Percentiles rank a stretch among this genome's conserved stretches.
Conservation (phyloP, 2,113 vertebrate species). For the Anser cygnoides region DNA sequence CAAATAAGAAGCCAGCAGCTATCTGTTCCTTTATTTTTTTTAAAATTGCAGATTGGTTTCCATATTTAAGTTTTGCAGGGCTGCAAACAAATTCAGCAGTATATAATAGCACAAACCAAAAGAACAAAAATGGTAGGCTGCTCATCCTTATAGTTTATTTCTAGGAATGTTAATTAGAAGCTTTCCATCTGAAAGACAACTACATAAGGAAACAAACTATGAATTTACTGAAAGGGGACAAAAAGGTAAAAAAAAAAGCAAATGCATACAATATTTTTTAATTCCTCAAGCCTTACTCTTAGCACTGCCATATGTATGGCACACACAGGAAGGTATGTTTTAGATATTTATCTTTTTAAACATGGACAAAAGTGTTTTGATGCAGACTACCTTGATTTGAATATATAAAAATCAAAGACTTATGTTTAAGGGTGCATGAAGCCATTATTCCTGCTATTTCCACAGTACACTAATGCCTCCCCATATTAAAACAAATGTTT, state of each 20-base stretch:
- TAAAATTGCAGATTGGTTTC: neutral
- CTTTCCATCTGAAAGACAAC: neutral
- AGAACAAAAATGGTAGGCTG: neutral
- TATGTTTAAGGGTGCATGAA: neutral
- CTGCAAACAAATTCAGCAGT: conserved; percentile 45
- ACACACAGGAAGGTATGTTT: neutral
- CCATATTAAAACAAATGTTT: neutral
- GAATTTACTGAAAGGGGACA: neutral
- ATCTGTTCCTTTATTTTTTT: conserved; percentile 28
- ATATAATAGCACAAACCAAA: neutral
- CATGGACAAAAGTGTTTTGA: neutral
- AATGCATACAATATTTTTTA: neutral
- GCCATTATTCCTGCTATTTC: neutral
- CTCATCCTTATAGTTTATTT: neutral
- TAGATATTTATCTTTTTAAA: neutral
- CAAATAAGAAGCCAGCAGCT: conserved; percentile 46
- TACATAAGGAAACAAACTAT: neutral
- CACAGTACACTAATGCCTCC: neutral
- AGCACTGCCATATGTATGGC: neutral
- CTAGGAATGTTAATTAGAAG: neutral
- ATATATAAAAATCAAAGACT: neutral
- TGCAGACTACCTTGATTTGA: neutral
- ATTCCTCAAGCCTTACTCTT: neutral
- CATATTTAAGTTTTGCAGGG: neutral
- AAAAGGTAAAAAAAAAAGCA: neutral